These are phyloP conservation scores for Plagodis pulveraria DNA, from an alignment of 2,888 invertebrate species.

Conservation along the genomic window DNA sequence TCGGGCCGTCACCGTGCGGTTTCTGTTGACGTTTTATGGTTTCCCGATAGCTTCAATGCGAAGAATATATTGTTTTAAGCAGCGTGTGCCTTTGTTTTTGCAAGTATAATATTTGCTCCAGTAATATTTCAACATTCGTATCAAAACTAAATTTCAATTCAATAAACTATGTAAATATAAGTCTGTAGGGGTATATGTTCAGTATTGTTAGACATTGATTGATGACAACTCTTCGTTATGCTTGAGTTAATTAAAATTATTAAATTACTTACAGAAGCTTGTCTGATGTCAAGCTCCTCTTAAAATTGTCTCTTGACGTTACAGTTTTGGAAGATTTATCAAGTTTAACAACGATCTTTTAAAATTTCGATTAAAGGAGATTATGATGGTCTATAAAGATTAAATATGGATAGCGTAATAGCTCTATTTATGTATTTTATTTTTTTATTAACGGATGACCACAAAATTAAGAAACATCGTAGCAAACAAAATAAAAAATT, in stretches of 20 bases:
- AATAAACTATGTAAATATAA: too few relatives aligned
- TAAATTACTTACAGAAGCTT: background rate
- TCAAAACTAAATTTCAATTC: too few relatives aligned
- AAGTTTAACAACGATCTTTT: background rate
- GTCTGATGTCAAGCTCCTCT: constrained; percentile 6
- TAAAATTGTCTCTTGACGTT: background rate
- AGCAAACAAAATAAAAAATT: too few relatives aligned
- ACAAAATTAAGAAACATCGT: too few relatives aligned
- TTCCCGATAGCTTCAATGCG: constrained; percentile 22
- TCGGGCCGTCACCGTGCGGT: constrained; percentile 11
- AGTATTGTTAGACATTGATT: background rate
- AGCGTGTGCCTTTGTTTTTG: background rate
- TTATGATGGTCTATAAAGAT: background rate
- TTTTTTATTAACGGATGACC: too few relatives aligned
- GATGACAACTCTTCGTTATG: background rate
- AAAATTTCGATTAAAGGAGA: background rate
- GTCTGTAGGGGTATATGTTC: too few relatives aligned
- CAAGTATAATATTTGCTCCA: background rate
- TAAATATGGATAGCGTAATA: too few relatives aligned
- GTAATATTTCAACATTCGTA: too few relatives aligned
- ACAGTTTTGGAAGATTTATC: constrained; percentile 4
- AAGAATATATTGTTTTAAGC: constrained; percentile 9
- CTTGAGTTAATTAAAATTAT: background rate
- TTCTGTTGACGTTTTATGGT: constrained; percentile 28
- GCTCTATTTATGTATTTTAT: too few relatives aligned